Base-by-base conservation (phyloP, 2,888 invertebrate genomes). In the Diadegma fenestrale region DNA sequence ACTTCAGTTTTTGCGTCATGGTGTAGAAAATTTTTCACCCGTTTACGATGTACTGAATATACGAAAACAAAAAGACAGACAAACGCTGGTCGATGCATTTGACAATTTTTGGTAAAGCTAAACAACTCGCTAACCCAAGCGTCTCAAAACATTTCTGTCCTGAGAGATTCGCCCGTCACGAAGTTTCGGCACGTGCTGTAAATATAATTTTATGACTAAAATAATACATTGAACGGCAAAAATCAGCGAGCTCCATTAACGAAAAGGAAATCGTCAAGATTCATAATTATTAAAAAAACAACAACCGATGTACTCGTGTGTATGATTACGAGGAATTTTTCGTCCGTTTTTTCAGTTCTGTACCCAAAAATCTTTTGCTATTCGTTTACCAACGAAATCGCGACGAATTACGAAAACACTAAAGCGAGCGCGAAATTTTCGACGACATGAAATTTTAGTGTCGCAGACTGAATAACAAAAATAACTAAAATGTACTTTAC, bases 231-330 rank as follows among this genome's bases (percentile, higher is more conserved):
- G 87, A 92, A 92, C 91, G 92, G 92, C 92, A 93, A 92, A 92
- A 92, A 92, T 93, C 92, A 89, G 90, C 90, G 90, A 88, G 87
- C 88, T 90, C 86, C 89, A 89, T 90, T 86, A 71, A 83, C 73
- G 58, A 80, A 82, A 63, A 80, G 84, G 85, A 72, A 66, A 88
- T 41, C 82, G 80, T 87, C 68, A 26, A 66, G 66, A 68, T 63
- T 64, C 54, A 61, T 61, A 30, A 48, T 64, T 17, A 45, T 48
- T 58, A 26, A 26, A 26, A 12, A 4, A 58, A 14, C 51, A 51
- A 43, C 48, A 43, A 64, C 43, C 22, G 43, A 89, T 88, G 88
- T 87, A 86, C 86, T 89, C 19, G 86, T 87, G 86, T 87, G 90
- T 89, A 89, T 89, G 88, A 88, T 88, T 84, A 89, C 85, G 61